phyloP scores from a whole-genome alignment of 2,888 invertebrate genomes.

The Caenorhabditis angaria region DNA sequence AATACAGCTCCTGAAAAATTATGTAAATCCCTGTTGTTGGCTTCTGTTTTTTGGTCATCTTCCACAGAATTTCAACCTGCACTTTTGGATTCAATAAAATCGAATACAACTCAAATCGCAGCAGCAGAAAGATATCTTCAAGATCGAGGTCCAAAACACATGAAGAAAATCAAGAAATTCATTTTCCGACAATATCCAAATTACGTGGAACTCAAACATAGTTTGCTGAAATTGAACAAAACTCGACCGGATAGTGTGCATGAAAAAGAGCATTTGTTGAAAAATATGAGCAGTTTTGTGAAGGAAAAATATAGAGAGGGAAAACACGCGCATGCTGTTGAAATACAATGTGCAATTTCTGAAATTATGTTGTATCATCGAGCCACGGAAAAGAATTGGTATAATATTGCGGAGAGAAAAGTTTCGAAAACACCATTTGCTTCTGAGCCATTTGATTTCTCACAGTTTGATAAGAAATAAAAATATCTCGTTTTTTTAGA shows the following conservation, averaged over 20 bases:
- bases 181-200: conserved; percentile 14
- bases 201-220: conserved; percentile 27
- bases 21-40: conserved; percentile 15
- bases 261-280: conserved; percentile 7
- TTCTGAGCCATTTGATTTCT: too few relatives aligned
- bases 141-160: conserved; percentile 16
- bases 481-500: too few relatives aligned
- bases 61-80: conserved; percentile 27
- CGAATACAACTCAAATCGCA: conserved; percentile 17
- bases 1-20: conserved; percentile 22
- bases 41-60: conserved; percentile 24
- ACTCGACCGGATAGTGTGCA: conserved; percentile 12
- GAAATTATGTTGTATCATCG: too few relatives aligned
- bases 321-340: conserved; percentile 20
- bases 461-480: too few relatives aligned
- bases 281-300: conserved; percentile 10
- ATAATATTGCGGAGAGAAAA: too few relatives aligned
- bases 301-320: conserved; percentile 17
- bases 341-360: conserved; percentile 19
- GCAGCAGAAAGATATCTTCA: conserved; percentile 21
- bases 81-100: conserved; percentile 19
- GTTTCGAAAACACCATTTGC: too few relatives aligned
- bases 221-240: conserved; percentile 16
- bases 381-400: too few relatives aligned
- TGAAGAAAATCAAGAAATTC: conserved; percentile 23